Evolutionary conservation across 2,113 vertebrate genomes (phyloP).

Genomic region (Panthera tigris): DNA sequence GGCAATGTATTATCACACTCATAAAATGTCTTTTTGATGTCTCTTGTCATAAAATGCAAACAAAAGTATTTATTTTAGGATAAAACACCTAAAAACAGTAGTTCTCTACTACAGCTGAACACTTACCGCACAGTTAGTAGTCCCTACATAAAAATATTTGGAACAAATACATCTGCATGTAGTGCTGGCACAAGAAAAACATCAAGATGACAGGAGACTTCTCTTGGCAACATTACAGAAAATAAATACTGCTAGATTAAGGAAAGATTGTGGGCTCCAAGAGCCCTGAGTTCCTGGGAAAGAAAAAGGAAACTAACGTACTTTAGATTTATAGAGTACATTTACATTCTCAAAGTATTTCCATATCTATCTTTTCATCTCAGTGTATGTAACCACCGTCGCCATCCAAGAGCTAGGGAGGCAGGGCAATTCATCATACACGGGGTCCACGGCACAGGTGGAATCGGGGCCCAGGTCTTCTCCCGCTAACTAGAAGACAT

Average conservation of each 20-base stretch:
- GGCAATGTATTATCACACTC: not conserved
- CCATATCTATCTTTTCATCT: not conserved
- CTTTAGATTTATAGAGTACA: not conserved
- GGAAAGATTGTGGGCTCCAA: not conserved
- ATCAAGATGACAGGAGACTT: conserved; percentile 6
- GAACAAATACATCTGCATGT: not conserved
- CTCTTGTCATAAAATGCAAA: conserved; percentile 24
- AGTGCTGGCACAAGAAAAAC: not conserved
- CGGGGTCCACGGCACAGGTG: not conserved
- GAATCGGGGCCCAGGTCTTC: not conserved
- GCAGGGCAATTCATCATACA: not conserved
- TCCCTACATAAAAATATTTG: not conserved
- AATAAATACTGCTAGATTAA: not conserved
- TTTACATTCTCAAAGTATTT: not conserved
- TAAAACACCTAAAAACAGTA: not conserved
- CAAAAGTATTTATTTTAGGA: not conserved
- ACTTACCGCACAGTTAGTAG: not conserved
- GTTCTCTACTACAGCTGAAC: not conserved
- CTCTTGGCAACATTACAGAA: not conserved
- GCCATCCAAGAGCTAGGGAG: not conserved
- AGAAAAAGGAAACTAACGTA: not conserved
- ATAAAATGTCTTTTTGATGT: conserved; percentile 8
- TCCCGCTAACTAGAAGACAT: not conserved
- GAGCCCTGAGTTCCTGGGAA: not conserved
- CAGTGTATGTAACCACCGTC: not conserved